These are phyloP conservation scores for Urechis unicinctus DNA, from an alignment of 2,888 invertebrate species.

Conservation along the genomic window DNA sequence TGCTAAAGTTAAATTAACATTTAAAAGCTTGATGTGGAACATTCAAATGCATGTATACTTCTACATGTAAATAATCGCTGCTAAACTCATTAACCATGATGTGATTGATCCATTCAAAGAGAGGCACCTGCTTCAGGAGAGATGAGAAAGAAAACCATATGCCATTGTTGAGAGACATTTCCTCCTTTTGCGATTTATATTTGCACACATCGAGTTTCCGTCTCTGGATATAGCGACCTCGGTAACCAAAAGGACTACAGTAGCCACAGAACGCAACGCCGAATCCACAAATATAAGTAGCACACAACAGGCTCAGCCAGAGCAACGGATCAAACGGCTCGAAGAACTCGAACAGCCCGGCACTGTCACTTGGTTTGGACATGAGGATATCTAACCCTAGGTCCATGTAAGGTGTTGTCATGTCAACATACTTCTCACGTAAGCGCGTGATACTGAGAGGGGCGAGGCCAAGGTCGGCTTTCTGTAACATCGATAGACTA, in stretches of 20 bases:
- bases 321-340: background rate
- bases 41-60: no score
- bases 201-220: background rate
- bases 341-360: background rate
- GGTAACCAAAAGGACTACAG: background rate
- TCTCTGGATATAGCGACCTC: background rate
- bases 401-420: constrained; percentile 14
- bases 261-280: background rate
- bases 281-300: background rate
- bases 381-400: background rate
- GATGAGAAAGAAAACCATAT: background rate
- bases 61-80: no score
- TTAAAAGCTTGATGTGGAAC: no score
- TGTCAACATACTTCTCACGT: constrained; percentile 11
- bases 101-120: background rate
- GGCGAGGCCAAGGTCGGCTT: constrained; percentile 13
- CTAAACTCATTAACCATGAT: no score
- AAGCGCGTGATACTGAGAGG: constrained; percentile 10
- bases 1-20: no score
- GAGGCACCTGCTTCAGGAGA: background rate
- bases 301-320: background rate
- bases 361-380: background rate
- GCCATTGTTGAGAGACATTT: background rate
- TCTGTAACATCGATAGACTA: constrained; percentile 4
- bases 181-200: background rate